A percentile compares a stretch with the other conserved stretches of the same genome.
phyloP scores from a whole-genome alignment of 2,888 invertebrate genomes.

The Eupithecia subumbrata region DNA sequence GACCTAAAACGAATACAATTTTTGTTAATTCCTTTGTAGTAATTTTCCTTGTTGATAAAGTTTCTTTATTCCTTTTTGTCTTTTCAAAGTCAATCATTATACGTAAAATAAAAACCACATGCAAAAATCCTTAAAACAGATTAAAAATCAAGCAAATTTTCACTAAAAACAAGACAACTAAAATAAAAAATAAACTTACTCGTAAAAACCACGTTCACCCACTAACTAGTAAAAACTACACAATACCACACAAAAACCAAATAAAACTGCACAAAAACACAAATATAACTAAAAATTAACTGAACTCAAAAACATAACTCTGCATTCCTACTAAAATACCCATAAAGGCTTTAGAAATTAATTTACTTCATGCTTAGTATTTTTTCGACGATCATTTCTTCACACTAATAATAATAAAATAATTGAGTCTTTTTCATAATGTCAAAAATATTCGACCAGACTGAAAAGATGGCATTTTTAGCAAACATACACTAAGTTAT shows the following conservation, averaged over 20 bases:
- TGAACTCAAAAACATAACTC: background rate
- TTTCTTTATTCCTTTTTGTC: background rate
- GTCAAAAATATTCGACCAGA: too few species aligned
- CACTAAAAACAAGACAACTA: slow-evolving; percentile 18
- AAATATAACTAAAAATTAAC: slow-evolving; percentile 19
- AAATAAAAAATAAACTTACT: slow-evolving; percentile 33
- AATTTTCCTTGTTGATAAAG: background rate
- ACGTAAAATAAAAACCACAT: background rate
- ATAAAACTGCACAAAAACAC: slow-evolving; percentile 27
- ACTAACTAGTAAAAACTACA: slow-evolving; percentile 39
- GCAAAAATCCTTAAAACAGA: background rate
- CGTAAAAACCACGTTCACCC: slow-evolving; percentile 34
- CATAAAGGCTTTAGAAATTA: background rate
- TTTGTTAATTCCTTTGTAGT: background rate
- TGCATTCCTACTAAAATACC: background rate
- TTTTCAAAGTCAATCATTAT: background rate
- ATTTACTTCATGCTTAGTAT: background rate
- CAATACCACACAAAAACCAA: slow-evolving; percentile 34
- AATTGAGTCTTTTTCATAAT: too few species aligned
- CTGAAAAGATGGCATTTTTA: too few species aligned
- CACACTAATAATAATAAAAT: background rate
- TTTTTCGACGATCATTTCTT: background rate
- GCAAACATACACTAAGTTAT: too few species aligned
- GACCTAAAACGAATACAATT: slow-evolving; percentile 67
- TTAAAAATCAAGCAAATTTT: slow-evolving; percentile 14